phyloP scores from a whole-genome alignment of 2,888 invertebrate genomes.

The Muscina levida region DNA sequence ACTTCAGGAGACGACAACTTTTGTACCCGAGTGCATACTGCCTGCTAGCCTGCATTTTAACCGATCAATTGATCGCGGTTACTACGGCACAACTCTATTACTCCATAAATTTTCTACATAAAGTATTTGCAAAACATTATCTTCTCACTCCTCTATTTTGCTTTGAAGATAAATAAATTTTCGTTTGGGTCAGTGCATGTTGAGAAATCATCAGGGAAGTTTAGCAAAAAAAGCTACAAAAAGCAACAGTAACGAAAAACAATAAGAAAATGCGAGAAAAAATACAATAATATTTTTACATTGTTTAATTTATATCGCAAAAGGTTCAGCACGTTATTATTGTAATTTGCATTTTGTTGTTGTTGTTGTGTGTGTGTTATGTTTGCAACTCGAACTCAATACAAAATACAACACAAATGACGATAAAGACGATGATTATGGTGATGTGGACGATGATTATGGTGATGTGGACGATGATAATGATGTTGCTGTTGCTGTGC shows the following conservation, averaged over 20 bases:
- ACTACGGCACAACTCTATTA: too few relatives aligned
- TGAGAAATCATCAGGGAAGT: conserved; percentile 40
- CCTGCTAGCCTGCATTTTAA: too few relatives aligned
- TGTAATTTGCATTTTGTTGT: conserved; percentile 58
- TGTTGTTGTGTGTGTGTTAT: conserved; percentile 16
- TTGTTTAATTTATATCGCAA: conserved; percentile 54
- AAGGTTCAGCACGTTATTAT: conserved; percentile 64
- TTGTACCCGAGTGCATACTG: too few relatives aligned
- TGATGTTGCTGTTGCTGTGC: not conserved
- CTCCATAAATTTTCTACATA: too few relatives aligned
- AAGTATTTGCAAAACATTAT: too few relatives aligned
- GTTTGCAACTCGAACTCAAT: conserved; percentile 36
- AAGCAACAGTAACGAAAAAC: not conserved
- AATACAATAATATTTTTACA: conserved; percentile 34
- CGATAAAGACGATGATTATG: conserved; percentile 7
- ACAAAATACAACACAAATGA: conserved; percentile 33
- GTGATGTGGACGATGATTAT: not conserved
- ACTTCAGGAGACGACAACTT: too few relatives aligned
- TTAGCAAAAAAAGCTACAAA: conserved; percentile 13
- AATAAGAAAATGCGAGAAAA: not conserved
- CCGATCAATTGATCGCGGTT: too few relatives aligned
- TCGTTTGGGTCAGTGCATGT: conserved; percentile 38
- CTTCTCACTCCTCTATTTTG: conserved; percentile 34
- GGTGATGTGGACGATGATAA: not conserved
- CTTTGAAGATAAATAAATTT: conserved; percentile 35